phyloP scores from a whole-genome alignment of 2,888 invertebrate species.

The Capitulum mitella region DNA sequence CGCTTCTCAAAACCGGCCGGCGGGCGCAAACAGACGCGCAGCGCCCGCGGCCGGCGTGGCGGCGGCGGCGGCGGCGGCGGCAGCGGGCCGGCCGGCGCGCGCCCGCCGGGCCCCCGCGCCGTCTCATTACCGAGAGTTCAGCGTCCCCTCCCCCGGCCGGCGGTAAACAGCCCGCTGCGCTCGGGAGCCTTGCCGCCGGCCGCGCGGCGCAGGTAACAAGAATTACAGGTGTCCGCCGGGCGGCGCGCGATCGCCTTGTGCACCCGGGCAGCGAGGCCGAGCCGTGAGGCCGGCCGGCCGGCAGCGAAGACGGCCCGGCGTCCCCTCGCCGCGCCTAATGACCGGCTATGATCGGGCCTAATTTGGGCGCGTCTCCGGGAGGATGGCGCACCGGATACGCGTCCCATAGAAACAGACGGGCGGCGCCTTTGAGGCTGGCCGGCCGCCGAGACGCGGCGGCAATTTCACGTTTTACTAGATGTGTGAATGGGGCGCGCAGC shows the following conservation, averaged over 20 bases:
- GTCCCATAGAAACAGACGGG: neutral
- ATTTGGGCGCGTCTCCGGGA: neutral
- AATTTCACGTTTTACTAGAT: constrained; percentile 17
- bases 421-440: neutral
- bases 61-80: neutral
- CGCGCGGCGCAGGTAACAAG: neutral
- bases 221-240: constrained; percentile 24
- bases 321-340: constrained; percentile 7
- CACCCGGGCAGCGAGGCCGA: neutral
- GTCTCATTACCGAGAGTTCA: constrained; percentile 9
- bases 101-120: neutral
- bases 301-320: neutral
- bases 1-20: no score
- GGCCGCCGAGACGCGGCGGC: neutral
- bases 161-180: neutral
- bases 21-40: no score
- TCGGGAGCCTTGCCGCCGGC: constrained; percentile 8
- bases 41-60: neutral
- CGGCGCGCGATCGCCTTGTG: neutral
- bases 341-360: constrained; percentile 13
- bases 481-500: constrained; percentile 6
- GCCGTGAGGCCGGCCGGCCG: no score
- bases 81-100: neutral
- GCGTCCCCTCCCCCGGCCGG: neutral
- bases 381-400: neutral